Evolutionary conservation across 2,797 vertebrate genomes (phyloP).

Genomic region (Siniperca obscura): DNA sequence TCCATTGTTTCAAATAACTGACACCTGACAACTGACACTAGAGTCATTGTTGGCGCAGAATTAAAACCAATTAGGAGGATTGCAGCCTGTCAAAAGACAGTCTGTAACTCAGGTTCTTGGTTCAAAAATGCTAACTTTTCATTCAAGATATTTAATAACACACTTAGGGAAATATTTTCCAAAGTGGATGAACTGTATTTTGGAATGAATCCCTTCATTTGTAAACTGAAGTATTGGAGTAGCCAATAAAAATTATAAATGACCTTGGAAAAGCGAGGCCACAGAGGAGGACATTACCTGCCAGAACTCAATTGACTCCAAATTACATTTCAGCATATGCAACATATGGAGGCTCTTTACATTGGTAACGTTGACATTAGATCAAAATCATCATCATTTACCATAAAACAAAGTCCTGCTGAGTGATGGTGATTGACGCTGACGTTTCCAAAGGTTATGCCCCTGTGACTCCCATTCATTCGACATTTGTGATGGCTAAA

Average conservation of each 20-base stretch:
- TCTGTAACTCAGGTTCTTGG: constrained; percentile 33
- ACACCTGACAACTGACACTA: constrained; percentile 29
- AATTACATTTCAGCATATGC: constrained; percentile 50
- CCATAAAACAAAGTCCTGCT: constrained; percentile 49
- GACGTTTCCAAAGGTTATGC: constrained; percentile 52
- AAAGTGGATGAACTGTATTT: constrained; percentile 49
- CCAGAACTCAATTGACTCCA: constrained; percentile 44
- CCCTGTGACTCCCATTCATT: constrained; percentile 31
- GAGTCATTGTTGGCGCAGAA: constrained; percentile 37
- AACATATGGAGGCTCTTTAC: constrained; percentile 53
- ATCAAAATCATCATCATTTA: constrained; percentile 57
- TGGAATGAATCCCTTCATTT: constrained; percentile 57
- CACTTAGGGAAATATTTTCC: constrained; percentile 47
- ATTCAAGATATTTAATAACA: constrained; percentile 60
- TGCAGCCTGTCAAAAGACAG: constrained; percentile 17
- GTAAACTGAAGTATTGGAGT: constrained; percentile 45
- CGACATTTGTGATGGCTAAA: constrained; percentile 16
- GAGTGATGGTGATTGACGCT: constrained; percentile 61
- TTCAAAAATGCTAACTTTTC: constrained; percentile 38
- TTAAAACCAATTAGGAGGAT: constrained; percentile 50
- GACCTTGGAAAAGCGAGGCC: constrained; percentile 46
- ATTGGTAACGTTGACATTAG: constrained; percentile 32
- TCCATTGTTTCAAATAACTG: constrained; percentile 31
- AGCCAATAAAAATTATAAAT: constrained; percentile 67
- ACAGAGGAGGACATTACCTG: constrained; percentile 59